A percentile compares a stretch with the other conserved stretches of the same genome.
Conservation (phyloP, 92 coral and sea anemone species). For the Paragorgia papillata region DNA sequence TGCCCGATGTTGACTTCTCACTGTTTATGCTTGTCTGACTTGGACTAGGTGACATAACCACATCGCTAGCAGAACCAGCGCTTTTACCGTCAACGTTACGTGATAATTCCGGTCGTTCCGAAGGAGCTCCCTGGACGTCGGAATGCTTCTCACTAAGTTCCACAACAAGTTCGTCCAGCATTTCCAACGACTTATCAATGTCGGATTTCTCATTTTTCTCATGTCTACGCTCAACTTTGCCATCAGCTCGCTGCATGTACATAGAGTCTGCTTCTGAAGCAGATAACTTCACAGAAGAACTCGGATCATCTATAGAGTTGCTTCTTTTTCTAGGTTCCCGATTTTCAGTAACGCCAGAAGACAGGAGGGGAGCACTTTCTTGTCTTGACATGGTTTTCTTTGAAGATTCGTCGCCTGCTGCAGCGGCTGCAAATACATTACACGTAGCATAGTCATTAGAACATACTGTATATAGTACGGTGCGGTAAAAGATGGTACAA, state of each 20-base stretch:
- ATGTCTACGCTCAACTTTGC: slow-evolving; percentile 37
- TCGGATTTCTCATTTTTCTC: slow-evolving; percentile 19
- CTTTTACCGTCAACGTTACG: slow-evolving; percentile 60
- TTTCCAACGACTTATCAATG: slow-evolving; percentile 23
- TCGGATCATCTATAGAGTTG: slow-evolving; percentile 40
- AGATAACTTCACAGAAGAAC: slow-evolving; percentile 35
- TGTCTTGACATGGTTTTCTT: slow-evolving; percentile 22
- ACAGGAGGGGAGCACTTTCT: slow-evolving; percentile 28
- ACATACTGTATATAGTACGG: too few relatives aligned
- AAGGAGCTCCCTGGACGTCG: not conserved
- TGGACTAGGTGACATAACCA: slow-evolving; percentile 72
- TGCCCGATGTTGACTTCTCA: slow-evolving; percentile 79
- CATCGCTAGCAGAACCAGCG: slow-evolving; percentile 72
- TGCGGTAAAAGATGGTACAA: too few relatives aligned
- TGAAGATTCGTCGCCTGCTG: not conserved
- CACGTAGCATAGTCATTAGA: not conserved
- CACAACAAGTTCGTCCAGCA: slow-evolving; percentile 44
- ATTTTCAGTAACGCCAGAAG: not conserved
- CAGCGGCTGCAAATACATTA: not conserved
- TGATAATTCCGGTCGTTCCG: slow-evolving; percentile 37
- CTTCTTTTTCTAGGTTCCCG: slow-evolving; percentile 32
- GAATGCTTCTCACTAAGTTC: slow-evolving; percentile 36
- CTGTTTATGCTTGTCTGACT: slow-evolving; percentile 84
- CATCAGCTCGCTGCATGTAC: slow-evolving; percentile 44
- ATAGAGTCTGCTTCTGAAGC: slow-evolving; percentile 41